Percentiles rank a stretch among this genome's conserved stretches.
Evolutionary conservation across 2,113 vertebrate species (phyloP).

Genomic region (Laticauda colubrina): DNA sequence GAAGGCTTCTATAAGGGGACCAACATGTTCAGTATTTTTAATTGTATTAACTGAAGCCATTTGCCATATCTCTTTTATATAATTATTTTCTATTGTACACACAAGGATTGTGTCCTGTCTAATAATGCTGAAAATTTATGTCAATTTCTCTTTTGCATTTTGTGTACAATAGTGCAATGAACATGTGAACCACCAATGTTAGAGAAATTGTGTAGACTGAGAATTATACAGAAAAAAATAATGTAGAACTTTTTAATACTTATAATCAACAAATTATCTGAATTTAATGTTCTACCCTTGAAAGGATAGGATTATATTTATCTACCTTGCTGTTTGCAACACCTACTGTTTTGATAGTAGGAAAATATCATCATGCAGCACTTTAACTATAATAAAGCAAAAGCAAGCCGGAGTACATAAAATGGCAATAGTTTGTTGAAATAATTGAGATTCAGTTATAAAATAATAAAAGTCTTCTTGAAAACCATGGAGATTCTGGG

Average conservation of each 20-base stretch:
- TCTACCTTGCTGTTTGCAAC: neutral
- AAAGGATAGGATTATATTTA: neutral
- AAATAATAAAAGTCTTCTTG: neutral
- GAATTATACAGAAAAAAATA: slow-evolving; percentile 41
- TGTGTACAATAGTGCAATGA: neutral
- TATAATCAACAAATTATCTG: fast-evolving
- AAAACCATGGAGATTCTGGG: neutral
- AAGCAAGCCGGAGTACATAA: neutral
- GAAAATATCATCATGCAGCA: neutral
- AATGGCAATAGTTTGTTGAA: neutral
- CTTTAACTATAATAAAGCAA: neutral
- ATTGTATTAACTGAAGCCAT: neutral
- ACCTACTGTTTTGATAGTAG: neutral
- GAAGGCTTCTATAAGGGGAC: neutral
- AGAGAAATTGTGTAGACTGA: slow-evolving; percentile 21
- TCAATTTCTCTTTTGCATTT: neutral
- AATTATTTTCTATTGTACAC: neutral
- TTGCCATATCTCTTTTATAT: neutral
- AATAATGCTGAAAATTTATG: neutral
- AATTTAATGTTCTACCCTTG: neutral
- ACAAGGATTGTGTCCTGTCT: neutral
- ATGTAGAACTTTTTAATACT: neutral
- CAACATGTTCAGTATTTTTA: neutral
- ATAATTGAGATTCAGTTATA: neutral
- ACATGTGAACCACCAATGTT: neutral